Percentiles rank a stretch among this genome's conserved stretches.
phyloP scores from a whole-genome alignment of 2,113 vertebrate genomes.

The Oceanites oceanicus region DNA sequence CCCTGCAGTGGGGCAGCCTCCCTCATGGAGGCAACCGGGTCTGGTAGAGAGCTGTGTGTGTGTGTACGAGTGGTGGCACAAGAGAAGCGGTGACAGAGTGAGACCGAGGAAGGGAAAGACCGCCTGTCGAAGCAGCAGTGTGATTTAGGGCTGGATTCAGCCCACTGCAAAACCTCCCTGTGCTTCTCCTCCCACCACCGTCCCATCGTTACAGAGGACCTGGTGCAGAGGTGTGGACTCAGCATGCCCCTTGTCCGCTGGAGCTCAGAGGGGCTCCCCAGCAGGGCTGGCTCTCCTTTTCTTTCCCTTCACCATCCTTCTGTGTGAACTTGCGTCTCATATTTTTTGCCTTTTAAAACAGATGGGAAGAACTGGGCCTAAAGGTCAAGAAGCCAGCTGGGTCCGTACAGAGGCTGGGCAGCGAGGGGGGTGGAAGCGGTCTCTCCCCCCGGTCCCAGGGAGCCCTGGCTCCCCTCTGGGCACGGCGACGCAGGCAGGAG shows the following conservation, averaged over 20 bases:
- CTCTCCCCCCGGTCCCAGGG: background rate
- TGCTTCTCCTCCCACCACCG: background rate
- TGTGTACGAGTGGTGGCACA: background rate
- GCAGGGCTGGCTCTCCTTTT: background rate
- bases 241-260: accelerated
- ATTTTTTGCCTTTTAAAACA: background rate
- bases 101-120: background rate
- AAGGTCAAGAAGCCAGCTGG: background rate
- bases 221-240: background rate
- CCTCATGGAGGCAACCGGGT: background rate
- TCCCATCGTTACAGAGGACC: background rate
- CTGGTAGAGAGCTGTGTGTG: background rate
- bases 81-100: background rate
- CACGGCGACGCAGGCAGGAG: background rate
- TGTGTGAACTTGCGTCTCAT: background rate
- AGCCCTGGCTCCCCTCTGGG: background rate
- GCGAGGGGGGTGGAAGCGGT: background rate
- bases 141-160: background rate
- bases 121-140: background rate
- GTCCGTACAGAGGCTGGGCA: background rate
- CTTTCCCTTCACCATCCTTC: background rate
- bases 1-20: background rate
- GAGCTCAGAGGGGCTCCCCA: background rate
- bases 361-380: background rate
- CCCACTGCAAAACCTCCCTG: background rate